Evolutionary conservation across 2,797 vertebrate genomes (phyloP), one percentile per base, ranked within the genome.

Genomic region (Anguilla megastoma): DNA sequence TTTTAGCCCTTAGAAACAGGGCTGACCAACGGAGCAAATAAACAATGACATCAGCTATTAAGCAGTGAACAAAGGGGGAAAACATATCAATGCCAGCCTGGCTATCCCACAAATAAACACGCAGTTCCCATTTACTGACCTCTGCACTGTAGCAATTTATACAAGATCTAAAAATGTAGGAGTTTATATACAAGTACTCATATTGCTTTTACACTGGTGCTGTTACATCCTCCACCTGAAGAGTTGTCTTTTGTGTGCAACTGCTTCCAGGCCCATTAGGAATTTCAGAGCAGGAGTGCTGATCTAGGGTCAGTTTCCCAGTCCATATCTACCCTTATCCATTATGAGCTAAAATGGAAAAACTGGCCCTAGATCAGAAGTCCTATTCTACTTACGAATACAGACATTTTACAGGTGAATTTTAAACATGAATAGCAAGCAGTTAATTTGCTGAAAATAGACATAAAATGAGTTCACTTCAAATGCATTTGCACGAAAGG

Each of bases 101-200:
- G 16, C 36, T 79, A 45, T 7, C 5, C 74, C 74, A 41, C 30
- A 41, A 45, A 58, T 27, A 60, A 60, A 85, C 50, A 85, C 14
- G 16, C 79, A 83, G 79, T 7, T 18, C 86, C 86, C 0, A 10
- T 4, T 41, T 83, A 91, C 91, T 90, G 88, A 89, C 60, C 63
- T 87, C 88, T n/a, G n/a, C 3, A 6, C 5, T 63, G 60, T 63
- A 3, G 60, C 60, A 21, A 24, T 63, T 63, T 63, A 63, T 21
- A 63, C 16, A 63, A 24, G 60, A 24, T 21, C 4, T 63, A 24
- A 24, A 63, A 24, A 69, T n/a, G 63, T 27, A 66, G 21, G 45
- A 56, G 76, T 89, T 87, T 90, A 86, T 1, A 66, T 9, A 33
- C 85, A 89, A n/a, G 85, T 85, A 54, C 12, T 41, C 86, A 30